Conservation (phyloP, 2,113 vertebrate genomes). For the Aspidoscelis tigris region DNA sequence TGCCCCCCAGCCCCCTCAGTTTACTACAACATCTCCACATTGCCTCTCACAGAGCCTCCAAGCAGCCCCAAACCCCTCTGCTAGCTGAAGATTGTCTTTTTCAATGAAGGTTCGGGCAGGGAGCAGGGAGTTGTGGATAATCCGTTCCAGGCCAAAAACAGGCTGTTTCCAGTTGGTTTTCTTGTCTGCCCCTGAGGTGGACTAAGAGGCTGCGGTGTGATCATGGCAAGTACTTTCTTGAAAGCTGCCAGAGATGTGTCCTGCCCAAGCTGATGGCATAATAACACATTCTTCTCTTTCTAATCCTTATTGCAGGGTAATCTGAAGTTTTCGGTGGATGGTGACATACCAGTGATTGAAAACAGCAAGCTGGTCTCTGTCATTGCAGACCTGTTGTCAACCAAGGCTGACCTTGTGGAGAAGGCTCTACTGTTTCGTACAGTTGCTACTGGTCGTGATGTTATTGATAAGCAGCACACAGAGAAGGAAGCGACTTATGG, state of each 20-base stretch:
- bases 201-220: too few species aligned
- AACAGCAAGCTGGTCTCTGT: slow-evolving; percentile 83
- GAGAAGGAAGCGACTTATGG: slow-evolving; percentile 93
- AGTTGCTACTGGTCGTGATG: slow-evolving; percentile 90
- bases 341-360: slow-evolving; percentile 90
- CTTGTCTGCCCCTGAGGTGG: too few species aligned
- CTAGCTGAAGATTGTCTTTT: too few species aligned
- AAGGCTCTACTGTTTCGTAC: slow-evolving; percentile 95
- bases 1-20: too few species aligned
- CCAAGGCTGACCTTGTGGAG: slow-evolving; percentile 88
- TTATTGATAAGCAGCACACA: slow-evolving; percentile 97
- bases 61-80: too few species aligned
- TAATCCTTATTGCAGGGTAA: slow-evolving; percentile 82
- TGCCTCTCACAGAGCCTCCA: too few species aligned
- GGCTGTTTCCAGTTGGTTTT: too few species aligned
- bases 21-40: too few species aligned
- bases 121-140: too few species aligned
- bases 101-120: too few species aligned
- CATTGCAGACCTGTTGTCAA: slow-evolving; percentile 86
- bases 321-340: slow-evolving; percentile 89
- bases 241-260: not conserved
- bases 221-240: not conserved
- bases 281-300: slow-evolving; percentile 1
- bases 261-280: not conserved
- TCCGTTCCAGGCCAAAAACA: too few species aligned